These are phyloP conservation scores for Macrobrachium nipponense DNA, from an alignment of 1,140 invertebrate species.

Conservation along the genomic window DNA sequence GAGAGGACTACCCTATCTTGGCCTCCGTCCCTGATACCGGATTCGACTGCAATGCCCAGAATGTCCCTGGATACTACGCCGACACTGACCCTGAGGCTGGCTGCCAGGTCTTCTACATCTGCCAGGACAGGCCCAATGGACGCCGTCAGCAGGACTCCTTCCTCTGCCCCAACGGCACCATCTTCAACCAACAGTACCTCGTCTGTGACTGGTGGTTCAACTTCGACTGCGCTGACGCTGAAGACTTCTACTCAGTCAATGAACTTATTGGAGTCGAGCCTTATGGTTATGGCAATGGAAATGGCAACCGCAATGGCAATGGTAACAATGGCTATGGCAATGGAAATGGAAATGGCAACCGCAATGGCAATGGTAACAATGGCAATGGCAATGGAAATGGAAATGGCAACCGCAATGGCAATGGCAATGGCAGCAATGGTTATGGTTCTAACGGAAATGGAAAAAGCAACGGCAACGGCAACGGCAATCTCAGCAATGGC, in stretches of 20 bases:
- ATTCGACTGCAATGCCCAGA: conserved; percentile 68
- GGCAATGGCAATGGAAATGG: background rate
- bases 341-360: background rate
- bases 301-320: background rate
- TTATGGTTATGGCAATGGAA: too few species aligned
- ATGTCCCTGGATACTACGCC: conserved; percentile 62
- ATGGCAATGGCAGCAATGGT: conserved; percentile 2
- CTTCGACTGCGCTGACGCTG: conserved; percentile 69
- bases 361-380: background rate
- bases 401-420: background rate
- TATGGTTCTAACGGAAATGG: background rate
- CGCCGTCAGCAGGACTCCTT: conserved; percentile 67
- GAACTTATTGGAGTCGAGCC: conserved; percentile 30
- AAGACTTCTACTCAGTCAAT: conserved; percentile 69
- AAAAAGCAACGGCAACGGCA: background rate
- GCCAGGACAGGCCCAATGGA: conserved; percentile 70
- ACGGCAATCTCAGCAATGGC: background rate
- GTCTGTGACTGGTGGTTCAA: conserved; percentile 75
- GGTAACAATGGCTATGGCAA: background rate
- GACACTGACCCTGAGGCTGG: conserved; percentile 67
- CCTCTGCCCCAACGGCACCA: conserved; percentile 73
- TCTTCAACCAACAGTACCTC: conserved; percentile 73
- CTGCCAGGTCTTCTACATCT: conserved; percentile 73
- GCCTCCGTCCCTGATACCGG: conserved; percentile 67
- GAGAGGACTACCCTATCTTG: conserved; percentile 66